These are phyloP conservation scores for Spilarctia lutea DNA, from an alignment of 2,888 invertebrate species.

Conservation along the genomic window DNA sequence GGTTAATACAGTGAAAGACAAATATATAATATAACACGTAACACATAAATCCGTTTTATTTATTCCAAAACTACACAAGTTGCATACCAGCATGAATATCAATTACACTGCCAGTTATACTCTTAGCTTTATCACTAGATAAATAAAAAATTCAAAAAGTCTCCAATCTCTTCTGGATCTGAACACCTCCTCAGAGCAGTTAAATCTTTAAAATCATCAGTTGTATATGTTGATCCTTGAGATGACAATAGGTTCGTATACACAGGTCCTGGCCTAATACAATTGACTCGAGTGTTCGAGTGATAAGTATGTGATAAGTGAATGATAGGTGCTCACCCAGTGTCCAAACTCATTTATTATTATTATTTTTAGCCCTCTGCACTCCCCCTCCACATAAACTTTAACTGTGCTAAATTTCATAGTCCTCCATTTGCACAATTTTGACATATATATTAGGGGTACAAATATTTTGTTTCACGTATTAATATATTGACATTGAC, in stretches of 20 bases:
- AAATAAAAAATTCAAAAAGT: slow-evolving; percentile 54
- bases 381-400: no score
- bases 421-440: no score
- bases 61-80: not conserved
- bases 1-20: not conserved
- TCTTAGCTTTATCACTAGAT: slow-evolving; percentile 55
- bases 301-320: no score
- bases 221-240: slow-evolving; percentile 67
- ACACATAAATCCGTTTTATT: not conserved
- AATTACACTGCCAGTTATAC: slow-evolving; percentile 54
- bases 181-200: slow-evolving; percentile 24
- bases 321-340: no score
- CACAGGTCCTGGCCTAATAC: slow-evolving; percentile 90
- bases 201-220: slow-evolving; percentile 1
- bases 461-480: no score
- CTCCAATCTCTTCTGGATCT: slow-evolving; percentile 55
- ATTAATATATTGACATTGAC: no score
- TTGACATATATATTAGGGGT: no score
- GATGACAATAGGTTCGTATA: slow-evolving; percentile 56
- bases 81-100: slow-evolving; percentile 46
- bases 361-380: no score
- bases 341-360: no score
- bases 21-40: not conserved
- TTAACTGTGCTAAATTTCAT: no score
- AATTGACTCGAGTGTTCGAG: slow-evolving; percentile 89